phyloP scores from a whole-genome alignment of 2,113 vertebrate species.

The Acanthisitta chloris region DNA sequence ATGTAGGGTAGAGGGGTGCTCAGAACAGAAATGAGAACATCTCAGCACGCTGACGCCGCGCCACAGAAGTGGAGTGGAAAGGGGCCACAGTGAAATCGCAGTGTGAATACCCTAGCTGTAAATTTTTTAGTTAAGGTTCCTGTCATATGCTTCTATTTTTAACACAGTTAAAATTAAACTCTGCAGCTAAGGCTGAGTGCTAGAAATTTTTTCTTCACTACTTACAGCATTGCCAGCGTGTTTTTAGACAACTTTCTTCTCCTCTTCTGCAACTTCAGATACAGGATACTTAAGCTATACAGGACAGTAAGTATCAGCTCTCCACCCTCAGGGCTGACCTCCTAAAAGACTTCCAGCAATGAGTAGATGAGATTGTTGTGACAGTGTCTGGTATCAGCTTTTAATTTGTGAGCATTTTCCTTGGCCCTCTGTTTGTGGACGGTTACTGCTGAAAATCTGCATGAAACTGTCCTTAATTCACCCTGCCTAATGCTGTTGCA shows the following conservation, averaged over 20 bases:
- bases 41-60: rapidly evolving
- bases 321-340: not conserved
- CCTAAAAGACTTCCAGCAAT: not conserved
- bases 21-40: not conserved
- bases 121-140: slow-evolving; percentile 44
- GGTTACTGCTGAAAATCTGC: not conserved
- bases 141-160: slow-evolving; percentile 30
- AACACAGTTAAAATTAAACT: slow-evolving; percentile 54
- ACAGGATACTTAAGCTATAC: not conserved
- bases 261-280: not conserved
- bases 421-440: not conserved
- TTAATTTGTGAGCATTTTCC: not conserved
- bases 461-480: slow-evolving; percentile 34
- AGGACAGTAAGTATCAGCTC: not conserved
- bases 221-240: slow-evolving; percentile 24
- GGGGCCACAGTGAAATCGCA: not conserved
- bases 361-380: not conserved
- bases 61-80: not conserved
- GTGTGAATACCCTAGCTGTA: not conserved
- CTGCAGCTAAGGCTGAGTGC: not conserved
- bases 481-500: not conserved
- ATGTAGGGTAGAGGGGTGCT: not conserved
- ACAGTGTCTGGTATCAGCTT: slow-evolving; percentile 28
- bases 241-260: slow-evolving; percentile 1
- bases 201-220: slow-evolving; percentile 30